Evolutionary conservation across 2,888 invertebrate species (phyloP).

Genomic region (Quadriops clusia): DNA sequence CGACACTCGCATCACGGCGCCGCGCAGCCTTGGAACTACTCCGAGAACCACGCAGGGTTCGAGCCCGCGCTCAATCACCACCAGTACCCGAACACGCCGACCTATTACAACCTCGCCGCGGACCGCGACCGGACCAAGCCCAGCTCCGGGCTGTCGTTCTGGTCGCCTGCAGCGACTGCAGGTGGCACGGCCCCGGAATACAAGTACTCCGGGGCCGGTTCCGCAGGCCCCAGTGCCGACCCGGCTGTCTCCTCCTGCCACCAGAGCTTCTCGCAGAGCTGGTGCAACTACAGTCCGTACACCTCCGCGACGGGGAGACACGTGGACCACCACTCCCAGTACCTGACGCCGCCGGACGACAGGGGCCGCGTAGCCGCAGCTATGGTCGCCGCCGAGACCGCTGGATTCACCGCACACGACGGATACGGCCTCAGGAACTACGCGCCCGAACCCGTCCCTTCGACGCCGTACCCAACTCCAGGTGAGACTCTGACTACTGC

Average conservation of each 20-base stretch:
- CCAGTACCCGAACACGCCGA: constrained; percentile 57
- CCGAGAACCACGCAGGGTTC: no score
- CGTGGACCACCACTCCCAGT: constrained; percentile 49
- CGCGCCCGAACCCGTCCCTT: constrained; percentile 57
- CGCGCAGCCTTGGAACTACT: constrained; percentile 60
- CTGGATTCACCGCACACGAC: constrained; percentile 57
- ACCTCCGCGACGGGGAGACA: constrained; percentile 49
- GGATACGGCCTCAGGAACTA: constrained; percentile 63
- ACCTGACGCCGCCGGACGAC: constrained; percentile 57
- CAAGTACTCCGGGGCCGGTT: constrained; percentile 42
- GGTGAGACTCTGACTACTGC: constrained; percentile 53
- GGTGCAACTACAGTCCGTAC: constrained; percentile 61
- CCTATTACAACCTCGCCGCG: constrained; percentile 64
- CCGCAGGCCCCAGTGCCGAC: constrained; percentile 39
- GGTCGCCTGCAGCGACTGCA: constrained; percentile 49
- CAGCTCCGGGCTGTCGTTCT: constrained; percentile 47
- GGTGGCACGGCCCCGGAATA: constrained; percentile 48
- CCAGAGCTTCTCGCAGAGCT: constrained; percentile 55
- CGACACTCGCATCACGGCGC: constrained; percentile 55
- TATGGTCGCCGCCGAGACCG: constrained; percentile 45
- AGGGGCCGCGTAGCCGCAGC: constrained; percentile 50
- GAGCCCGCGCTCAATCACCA: constrained; percentile 48
- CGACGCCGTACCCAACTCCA: constrained; percentile 68
- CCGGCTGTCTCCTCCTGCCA: constrained; percentile 50
- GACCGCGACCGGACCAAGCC: constrained; percentile 51